Conservation (phyloP, 1,140 invertebrate genomes). For the Theocolax elegans region DNA sequence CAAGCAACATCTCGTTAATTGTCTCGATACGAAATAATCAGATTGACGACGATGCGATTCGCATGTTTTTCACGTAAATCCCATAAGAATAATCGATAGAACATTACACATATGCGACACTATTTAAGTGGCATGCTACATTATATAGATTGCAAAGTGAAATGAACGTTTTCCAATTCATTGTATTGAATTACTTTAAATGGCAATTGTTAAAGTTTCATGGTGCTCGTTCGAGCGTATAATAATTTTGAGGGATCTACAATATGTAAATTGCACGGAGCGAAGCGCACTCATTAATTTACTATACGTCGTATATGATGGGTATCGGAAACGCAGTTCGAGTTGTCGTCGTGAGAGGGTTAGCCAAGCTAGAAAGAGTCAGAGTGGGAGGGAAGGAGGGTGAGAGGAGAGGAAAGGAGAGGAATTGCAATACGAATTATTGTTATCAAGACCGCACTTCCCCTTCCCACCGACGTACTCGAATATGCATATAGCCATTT, state of each 20-base stretch:
- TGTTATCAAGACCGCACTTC: slow-evolving; percentile 3
- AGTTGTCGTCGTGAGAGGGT: background rate
- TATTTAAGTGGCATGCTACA: too few species aligned
- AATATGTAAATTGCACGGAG: slow-evolving; percentile 18
- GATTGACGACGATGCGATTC: too few species aligned
- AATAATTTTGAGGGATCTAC: background rate
- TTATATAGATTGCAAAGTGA: background rate
- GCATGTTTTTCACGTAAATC: too few species aligned
- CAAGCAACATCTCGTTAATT: too few species aligned
- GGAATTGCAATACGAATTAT: slow-evolving; percentile 14
- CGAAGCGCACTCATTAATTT: slow-evolving; percentile 15
- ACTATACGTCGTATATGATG: background rate
- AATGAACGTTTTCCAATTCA: background rate
- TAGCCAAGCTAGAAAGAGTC: background rate
- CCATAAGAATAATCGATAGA: too few species aligned
- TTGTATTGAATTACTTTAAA: slow-evolving; percentile 26
- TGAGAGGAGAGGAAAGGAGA: background rate
- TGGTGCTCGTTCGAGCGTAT: background rate
- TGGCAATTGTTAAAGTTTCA: slow-evolving; percentile 25
- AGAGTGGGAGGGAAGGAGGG: background rate
- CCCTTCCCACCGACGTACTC: background rate
- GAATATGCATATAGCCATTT: background rate
- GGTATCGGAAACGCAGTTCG: slow-evolving; percentile 11
- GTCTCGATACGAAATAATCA: too few species aligned
- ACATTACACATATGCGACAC: too few species aligned